Conservation (phyloP, 2,888 invertebrate species). For the Brachynemurus nebulosus region DNA sequence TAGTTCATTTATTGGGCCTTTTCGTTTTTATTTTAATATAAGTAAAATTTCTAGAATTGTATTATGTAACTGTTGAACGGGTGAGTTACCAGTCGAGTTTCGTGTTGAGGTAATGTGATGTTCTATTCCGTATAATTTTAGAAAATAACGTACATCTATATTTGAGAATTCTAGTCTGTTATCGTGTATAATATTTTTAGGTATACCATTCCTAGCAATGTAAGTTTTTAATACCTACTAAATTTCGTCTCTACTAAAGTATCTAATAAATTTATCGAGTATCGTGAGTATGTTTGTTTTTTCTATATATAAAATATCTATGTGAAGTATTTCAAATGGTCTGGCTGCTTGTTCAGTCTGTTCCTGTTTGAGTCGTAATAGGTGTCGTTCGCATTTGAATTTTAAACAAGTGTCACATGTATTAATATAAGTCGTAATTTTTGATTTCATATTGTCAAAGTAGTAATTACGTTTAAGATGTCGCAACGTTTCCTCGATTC, state of each 20-base stretch:
- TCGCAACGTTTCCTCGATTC: too few relatives aligned
- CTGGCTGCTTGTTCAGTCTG: too few relatives aligned
- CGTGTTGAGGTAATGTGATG: background rate
- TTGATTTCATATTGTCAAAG: background rate
- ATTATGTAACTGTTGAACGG: background rate
- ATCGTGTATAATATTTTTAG: background rate
- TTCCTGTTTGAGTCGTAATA: too few relatives aligned
- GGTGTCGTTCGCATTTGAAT: background rate
- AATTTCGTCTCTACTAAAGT: too few relatives aligned
- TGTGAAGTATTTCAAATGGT: too few relatives aligned
- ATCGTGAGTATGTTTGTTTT: too few relatives aligned
- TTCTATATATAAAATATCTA: too few relatives aligned
- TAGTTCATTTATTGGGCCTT: background rate
- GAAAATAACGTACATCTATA: background rate
- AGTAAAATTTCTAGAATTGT: background rate
- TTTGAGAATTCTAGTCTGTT: background rate
- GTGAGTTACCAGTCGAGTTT: background rate
- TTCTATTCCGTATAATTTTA: too few relatives aligned
- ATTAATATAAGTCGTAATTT: background rate
- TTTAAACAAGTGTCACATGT: background rate
- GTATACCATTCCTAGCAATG: background rate
- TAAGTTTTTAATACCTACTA: background rate
- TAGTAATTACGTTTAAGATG: too few relatives aligned
- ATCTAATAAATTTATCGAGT: too few relatives aligned
- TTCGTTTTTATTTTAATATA: background rate